These are phyloP conservation scores for Papilio gigon DNA, from an alignment of 2,888 invertebrate species.

Conservation along the genomic window DNA sequence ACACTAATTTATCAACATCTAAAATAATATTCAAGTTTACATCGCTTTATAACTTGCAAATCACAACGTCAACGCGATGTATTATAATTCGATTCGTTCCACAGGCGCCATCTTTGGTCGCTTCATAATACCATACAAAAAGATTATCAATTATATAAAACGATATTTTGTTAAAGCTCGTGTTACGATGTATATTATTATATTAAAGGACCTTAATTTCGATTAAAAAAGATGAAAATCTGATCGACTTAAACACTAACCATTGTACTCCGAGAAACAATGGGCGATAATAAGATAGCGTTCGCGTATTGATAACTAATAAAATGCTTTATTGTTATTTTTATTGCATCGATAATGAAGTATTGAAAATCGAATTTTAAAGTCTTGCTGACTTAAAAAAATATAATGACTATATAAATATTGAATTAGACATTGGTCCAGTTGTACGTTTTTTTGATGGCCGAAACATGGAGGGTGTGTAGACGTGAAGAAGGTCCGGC, in stretches of 20 bases:
- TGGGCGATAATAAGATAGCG: constrained; percentile 66
- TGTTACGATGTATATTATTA: constrained; percentile 43
- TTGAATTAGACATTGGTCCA: constrained; percentile 14
- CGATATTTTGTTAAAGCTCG: constrained; percentile 31
- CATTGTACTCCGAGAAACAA: constrained; percentile 61
- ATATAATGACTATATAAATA: neutral
- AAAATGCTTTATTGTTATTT: constrained; percentile 26
- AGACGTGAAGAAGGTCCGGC: constrained; percentile 56
- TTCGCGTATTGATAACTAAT: constrained; percentile 58
- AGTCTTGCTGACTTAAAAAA: neutral
- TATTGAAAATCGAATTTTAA: neutral
- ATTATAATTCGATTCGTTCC: constrained; percentile 16
- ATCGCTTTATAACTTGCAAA: constrained; percentile 19
- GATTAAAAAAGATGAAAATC: constrained; percentile 44
- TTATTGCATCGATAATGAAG: constrained; percentile 16
- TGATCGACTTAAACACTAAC: constrained; percentile 53
- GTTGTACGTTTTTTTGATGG: constrained; percentile 42
- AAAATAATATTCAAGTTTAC: constrained; percentile 30
- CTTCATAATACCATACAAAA: constrained; percentile 7
- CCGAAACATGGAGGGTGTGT: constrained; percentile 41
- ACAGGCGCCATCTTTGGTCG: constrained; percentile 29
- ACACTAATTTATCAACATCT: constrained; percentile 35
- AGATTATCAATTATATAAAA: constrained; percentile 19
- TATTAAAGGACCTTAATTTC: constrained; percentile 37
- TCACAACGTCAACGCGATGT: constrained; percentile 11